Percentiles rank a stretch among this genome's conserved stretches.
phyloP scores from a whole-genome alignment of 2,888 invertebrate genomes.

The Microctonus brassicae region DNA sequence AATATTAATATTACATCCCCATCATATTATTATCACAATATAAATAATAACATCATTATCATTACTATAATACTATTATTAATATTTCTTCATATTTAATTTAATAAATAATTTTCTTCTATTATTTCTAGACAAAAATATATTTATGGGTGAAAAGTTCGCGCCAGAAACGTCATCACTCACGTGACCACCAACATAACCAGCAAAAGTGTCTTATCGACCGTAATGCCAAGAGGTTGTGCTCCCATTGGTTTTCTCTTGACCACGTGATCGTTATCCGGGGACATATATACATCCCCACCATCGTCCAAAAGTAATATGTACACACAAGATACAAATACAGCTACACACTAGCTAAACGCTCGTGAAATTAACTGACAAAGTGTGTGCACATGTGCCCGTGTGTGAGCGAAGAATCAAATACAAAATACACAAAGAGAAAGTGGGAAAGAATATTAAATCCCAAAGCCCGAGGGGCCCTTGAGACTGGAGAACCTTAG shows the following conservation, averaged over 20 bases:
- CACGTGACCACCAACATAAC: conserved; percentile 31
- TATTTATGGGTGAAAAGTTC: conserved; percentile 12
- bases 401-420: no score
- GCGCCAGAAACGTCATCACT: conserved; percentile 26
- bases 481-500: conserved; percentile 4
- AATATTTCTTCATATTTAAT: background rate
- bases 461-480: conserved; percentile 22
- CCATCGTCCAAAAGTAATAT: no score
- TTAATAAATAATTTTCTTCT: background rate
- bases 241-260: conserved; percentile 17
- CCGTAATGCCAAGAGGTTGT: conserved; percentile 4
- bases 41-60: no score
- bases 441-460: background rate
- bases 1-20: no score
- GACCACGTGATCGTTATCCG: conserved; percentile 8
- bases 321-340: background rate
- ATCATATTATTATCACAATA: no score
- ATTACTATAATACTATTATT: no score
- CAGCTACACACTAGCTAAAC: no score
- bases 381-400: no score
- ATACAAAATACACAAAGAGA: no score
- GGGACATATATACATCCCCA: conserved; percentile 13
- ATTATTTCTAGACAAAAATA: conserved; percentile 8
- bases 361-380: no score
- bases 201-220: conserved; percentile 20